Base-by-base conservation (phyloP, 2,888 invertebrate genomes). In the Bellardia bayeri region DNA sequence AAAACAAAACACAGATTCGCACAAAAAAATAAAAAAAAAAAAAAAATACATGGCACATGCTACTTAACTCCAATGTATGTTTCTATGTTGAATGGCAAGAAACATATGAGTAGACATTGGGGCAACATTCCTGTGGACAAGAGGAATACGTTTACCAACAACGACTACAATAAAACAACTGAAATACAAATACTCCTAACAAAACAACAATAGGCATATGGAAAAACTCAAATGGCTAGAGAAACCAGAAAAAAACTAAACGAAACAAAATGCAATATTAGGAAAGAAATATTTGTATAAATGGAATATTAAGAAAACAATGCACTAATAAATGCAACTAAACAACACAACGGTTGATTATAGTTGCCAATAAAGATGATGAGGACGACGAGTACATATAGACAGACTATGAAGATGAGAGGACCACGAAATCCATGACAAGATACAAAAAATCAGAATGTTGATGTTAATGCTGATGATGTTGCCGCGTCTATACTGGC, bases 291-390 rank as follows among this genome's bases (percentile, higher is more conserved):
- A 75, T 85, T 75, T 85, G 79, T 71, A 49, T 71, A 75, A 85
- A 80, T 75, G 80, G 75, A 81, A 81, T 85, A 85, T 85, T 81
- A 88, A 88, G 75, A 81, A 83, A 80, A 88, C 85, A 85, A 85
- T 81, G 66, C 83, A 80, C 76, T 76, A 84, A 87, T 81, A 87
- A 87, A 87, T 79, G 85, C 82, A 82, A 54, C 69, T 66, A 40
- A 85, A 81, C 51, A 78, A 75, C 74, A 76, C 64, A 79, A 81
- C 81, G 30, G 23, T 66, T 87, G 84, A 84, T 87, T 81, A 84
- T 83, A 75, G 76, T 80, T 40, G 71, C 76, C 64, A 83, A 13
- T 33, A 42, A 80, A 51, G 76, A 71, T 51, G 64, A 64, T 61
- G 69, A 78, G 11, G 69, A 78, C 8, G 33, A 51, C 40, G 42